These are phyloP conservation scores for Diorhabda carinulata DNA, from an alignment of 1,140 invertebrate genomes.

Conservation along the genomic window DNA sequence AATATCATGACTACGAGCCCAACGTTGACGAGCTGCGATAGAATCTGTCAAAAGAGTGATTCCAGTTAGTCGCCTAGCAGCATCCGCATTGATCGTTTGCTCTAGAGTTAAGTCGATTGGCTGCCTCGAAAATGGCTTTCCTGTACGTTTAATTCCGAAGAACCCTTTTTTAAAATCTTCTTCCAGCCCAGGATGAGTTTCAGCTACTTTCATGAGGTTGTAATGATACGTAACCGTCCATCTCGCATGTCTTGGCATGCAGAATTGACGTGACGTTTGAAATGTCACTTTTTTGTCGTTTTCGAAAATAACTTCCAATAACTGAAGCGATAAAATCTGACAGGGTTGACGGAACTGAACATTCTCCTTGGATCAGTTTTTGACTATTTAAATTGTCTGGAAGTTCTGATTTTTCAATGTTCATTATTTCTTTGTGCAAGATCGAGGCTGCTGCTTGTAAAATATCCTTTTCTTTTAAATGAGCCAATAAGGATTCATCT, in stretches of 20 bases:
- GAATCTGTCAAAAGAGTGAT: constrained; percentile 31
- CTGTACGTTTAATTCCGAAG: constrained; percentile 34
- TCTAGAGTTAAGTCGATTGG: too few relatives aligned
- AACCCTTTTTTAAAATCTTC: constrained; percentile 14
- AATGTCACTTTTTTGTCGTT: background rate
- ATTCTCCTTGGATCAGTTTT: background rate
- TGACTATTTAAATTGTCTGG: background rate
- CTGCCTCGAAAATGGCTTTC: constrained; percentile 12
- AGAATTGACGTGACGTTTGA: background rate
- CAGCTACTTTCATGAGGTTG: constrained; percentile 27
- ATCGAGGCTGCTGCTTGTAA: too few relatives aligned
- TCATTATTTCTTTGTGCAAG: background rate
- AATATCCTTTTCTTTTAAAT: too few relatives aligned
- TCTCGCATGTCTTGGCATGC: constrained; percentile 10
- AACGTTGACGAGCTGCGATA: constrained; percentile 26
- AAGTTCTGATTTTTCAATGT: background rate
- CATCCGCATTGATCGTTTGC: too few relatives aligned
- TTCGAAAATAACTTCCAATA: background rate
- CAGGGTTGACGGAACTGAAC: background rate
- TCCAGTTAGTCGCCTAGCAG: constrained; percentile 25
- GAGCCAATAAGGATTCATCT: too few relatives aligned
- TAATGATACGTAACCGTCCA: constrained; percentile 27
- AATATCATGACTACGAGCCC: constrained; percentile 29
- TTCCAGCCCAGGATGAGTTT: constrained; percentile 5
- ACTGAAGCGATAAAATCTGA: background rate